A percentile compares a stretch with the other conserved stretches of the same genome.
phyloP scores from a whole-genome alignment of 2,113 vertebrate species.

The Nestor notabilis region DNA sequence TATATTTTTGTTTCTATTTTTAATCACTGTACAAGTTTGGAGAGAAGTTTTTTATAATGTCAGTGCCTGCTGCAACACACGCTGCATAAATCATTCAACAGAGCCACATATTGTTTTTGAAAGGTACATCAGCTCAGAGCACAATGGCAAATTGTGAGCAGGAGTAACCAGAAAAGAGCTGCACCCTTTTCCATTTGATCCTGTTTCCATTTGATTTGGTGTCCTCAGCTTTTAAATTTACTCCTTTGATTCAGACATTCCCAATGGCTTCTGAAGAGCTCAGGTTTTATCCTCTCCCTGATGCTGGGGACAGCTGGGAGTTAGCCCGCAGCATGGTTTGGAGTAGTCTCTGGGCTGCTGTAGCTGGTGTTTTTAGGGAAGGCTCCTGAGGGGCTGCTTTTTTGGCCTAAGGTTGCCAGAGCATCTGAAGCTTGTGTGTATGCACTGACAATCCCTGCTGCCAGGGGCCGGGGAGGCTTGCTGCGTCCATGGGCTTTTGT shows the following conservation, averaged over 20 bases:
- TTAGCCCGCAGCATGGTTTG: not conserved
- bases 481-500: not conserved
- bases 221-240: not conserved
- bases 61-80: not conserved
- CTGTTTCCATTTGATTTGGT: not conserved
- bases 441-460: not conserved
- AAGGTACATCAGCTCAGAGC: not conserved
- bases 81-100: not conserved
- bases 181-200: not conserved
- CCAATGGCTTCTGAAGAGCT: not conserved
- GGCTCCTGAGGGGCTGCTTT: not conserved
- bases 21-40: not conserved
- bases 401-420: not conserved
- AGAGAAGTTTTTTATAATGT: not conserved
- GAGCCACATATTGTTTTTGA: not conserved
- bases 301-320: not conserved
- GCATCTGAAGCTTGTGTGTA: not conserved
- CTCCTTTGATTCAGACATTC: not conserved
- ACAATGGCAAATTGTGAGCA: not conserved
- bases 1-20: conserved; percentile 48
- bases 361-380: not conserved
- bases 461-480: fast-evolving
- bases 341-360: not conserved
- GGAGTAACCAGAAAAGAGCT: not conserved
- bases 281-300: not conserved